Evolutionary conservation across 2,797 vertebrate species (phyloP).

Genomic region (Telmatherina bonti): DNA sequence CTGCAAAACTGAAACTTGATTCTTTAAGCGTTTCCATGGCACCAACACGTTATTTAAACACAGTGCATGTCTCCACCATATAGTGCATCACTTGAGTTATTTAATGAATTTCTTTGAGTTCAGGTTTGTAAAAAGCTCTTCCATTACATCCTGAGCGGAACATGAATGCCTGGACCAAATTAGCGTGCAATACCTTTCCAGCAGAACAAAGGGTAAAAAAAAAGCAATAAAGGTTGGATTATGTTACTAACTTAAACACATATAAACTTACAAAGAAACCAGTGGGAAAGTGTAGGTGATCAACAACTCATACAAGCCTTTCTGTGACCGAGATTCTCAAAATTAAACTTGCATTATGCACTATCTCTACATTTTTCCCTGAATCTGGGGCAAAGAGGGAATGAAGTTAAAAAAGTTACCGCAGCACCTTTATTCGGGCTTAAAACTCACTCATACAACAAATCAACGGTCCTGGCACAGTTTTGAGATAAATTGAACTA

Average conservation of each 20-base stretch:
- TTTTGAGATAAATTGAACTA: slow-evolving; percentile 44
- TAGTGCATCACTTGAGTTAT: neutral
- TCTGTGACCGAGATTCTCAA: neutral
- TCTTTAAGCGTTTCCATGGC: neutral
- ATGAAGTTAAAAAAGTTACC: slow-evolving; percentile 10
- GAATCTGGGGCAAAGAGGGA: neutral
- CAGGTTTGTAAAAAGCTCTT: neutral
- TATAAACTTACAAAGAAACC: neutral
- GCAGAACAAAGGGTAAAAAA: neutral
- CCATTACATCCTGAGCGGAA: neutral
- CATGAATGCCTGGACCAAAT: neutral
- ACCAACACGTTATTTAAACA: neutral
- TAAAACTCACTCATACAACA: neutral
- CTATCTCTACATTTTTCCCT: neutral
- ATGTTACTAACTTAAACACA: neutral
- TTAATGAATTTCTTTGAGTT: neutral
- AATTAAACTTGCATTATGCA: neutral
- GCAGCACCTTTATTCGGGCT: slow-evolving; percentile 1
- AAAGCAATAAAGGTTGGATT: neutral
- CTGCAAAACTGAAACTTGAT: neutral
- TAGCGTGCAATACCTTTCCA: neutral
- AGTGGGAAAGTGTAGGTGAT: neutral
- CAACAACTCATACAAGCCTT: neutral
- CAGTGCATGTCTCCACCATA: neutral
- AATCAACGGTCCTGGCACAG: slow-evolving; percentile 21